Conservation (phyloP, 2,888 invertebrate species). For the Drosophila phalerata region DNA sequence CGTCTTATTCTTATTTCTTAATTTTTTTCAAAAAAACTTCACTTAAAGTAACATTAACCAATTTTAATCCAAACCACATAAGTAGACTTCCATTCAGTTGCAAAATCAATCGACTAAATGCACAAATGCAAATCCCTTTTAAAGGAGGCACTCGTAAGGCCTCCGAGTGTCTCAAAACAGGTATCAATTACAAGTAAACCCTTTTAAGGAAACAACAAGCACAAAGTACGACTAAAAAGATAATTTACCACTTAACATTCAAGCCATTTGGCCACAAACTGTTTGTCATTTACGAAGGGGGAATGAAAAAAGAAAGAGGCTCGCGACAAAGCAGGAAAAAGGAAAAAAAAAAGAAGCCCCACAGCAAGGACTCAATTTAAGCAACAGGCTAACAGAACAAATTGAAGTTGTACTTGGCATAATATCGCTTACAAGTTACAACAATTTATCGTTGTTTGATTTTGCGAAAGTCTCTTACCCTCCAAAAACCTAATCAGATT, state of each 20-base stretch:
- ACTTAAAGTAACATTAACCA: neutral
- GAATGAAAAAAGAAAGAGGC: constrained; percentile 13
- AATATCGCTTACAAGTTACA: constrained; percentile 76
- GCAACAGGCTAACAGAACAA: constrained; percentile 66
- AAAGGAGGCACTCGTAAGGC: constrained; percentile 47
- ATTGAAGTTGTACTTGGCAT: constrained; percentile 51
- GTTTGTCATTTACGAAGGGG: constrained; percentile 28
- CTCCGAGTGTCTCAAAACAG: constrained; percentile 17
- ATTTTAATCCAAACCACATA: neutral
- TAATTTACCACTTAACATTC: constrained; percentile 72
- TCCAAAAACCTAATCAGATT: constrained; percentile 70
- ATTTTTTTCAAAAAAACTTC: neutral
- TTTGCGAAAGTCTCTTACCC: constrained; percentile 30
- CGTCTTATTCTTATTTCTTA: no score
- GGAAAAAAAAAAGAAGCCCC: constrained; percentile 49
- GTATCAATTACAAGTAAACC: constrained; percentile 71
- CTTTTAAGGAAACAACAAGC: constrained; percentile 51
- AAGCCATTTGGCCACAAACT: constrained; percentile 47
- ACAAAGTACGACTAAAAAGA: constrained; percentile 38
- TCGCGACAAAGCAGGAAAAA: constrained; percentile 25
- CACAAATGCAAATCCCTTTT: constrained; percentile 50
- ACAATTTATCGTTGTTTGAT: constrained; percentile 80
- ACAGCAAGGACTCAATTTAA: constrained; percentile 48
- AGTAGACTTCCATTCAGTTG: neutral
- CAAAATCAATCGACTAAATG: constrained; percentile 59